Conservation (phyloP, 2,113 vertebrate species). For the Oryctolagus cuniculus region mOryCun1.1 NC_091441.1:121603501-121604000, state of each 20-base stretch:
- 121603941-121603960: neutral
- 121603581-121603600: neutral
- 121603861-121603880: neutral
- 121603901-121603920: neutral
- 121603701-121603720: neutral
- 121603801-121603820: neutral
- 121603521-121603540: neutral
- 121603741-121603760: neutral
- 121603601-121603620: neutral
- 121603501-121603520: neutral
- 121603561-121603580: neutral
- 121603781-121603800: neutral
- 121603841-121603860: neutral
- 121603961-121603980: neutral
- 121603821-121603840: neutral
- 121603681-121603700: neutral
- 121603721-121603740: neutral
- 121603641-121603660: neutral
- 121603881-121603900: neutral
- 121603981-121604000: neutral
- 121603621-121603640: conserved; percentile 27
- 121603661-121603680: neutral
- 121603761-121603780: neutral
- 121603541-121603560: neutral
- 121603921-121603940: neutral